Base-by-base conservation (phyloP, 2,888 invertebrate genomes). In the Agrotis ipsilon region DNA sequence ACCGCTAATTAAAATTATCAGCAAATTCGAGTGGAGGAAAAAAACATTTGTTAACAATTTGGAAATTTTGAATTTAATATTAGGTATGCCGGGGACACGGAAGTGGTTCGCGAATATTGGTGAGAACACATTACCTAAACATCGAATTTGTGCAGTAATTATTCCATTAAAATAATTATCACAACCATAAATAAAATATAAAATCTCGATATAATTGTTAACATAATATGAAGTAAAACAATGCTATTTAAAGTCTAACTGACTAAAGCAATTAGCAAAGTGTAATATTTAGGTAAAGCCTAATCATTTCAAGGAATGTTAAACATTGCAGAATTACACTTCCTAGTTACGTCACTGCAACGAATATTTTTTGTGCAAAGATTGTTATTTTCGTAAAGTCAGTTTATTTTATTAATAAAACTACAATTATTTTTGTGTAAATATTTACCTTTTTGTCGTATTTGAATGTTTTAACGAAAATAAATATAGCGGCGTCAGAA, bases 291-390 rank as follows among this genome's bases (percentile, higher is more conserved):
- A 21, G 54, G 60, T 57, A 78, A 76, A 32, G 27, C 51, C 45
- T 61, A 59, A 71, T 62, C 51, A 70, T 70, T 76, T 66, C 46
- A 60, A 66, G 45, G 66, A 66, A 49, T 39, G 49, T 49, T 67
- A 78, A 70, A 77, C 62, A 66, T 67, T 65, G 78, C 74, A 62
- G 61, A 78, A 79, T 78, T 48, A 72, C 1, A 54, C 54, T 78
- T 81, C 77, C 81, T 64, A 54, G 19, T 64, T 81, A 18, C 77
- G 49, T 80, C 58, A 77, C n/a, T 32, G 18, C 1, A n/a, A 48
- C 74, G 18, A 63, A 16, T 43, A 51, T 24, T 58, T 67, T 62
- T 63, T 60, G 48, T 57, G 52, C 48, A 74, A 60, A 63, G 16
- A 49, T 67, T 59, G n/a, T 52, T 46, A 49, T 52, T 52, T 52